Percentiles rank a stretch among this genome's conserved stretches.
Evolutionary conservation across 2,113 vertebrate genomes (phyloP).

Genomic region (Piaya cayana): DNA sequence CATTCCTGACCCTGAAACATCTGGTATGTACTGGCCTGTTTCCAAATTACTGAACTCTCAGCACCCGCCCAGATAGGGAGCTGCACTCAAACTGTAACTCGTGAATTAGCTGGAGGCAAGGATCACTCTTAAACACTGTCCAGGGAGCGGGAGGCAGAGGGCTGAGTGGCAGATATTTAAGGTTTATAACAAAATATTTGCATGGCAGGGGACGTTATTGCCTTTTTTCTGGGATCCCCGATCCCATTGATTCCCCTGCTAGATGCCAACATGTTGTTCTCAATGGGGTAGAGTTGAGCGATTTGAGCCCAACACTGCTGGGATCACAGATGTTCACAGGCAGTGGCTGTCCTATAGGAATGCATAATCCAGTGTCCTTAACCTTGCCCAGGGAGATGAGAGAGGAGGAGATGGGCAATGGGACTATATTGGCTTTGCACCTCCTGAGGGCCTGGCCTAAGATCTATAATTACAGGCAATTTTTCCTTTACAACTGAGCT

Average conservation of each 20-base stretch:
- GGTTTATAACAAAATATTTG: no score
- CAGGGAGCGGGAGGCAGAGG: background rate
- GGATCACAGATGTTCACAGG: fast-evolving
- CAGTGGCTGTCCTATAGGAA: background rate
- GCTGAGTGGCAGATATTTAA: background rate
- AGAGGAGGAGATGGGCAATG: background rate
- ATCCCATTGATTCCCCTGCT: background rate
- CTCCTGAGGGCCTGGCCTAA: background rate
- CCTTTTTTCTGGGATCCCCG: background rate
- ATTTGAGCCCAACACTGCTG: fast-evolving
- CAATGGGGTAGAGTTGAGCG: fast-evolving
- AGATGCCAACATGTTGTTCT: background rate
- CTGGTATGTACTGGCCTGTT: background rate
- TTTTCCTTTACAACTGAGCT: background rate
- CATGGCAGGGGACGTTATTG: no score
- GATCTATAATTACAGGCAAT: background rate
- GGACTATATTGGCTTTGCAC: background rate
- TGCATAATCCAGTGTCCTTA: fast-evolving
- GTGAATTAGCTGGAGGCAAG: fast-evolving
- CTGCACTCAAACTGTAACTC: background rate
- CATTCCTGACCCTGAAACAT: background rate
- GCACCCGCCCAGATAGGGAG: fast-evolving
- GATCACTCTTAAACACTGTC: background rate
- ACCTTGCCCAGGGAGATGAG: background rate
- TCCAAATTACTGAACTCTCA: background rate